Evolutionary conservation across 2,113 vertebrate genomes (phyloP).

Genomic region (Emydura subglobosa): DNA sequence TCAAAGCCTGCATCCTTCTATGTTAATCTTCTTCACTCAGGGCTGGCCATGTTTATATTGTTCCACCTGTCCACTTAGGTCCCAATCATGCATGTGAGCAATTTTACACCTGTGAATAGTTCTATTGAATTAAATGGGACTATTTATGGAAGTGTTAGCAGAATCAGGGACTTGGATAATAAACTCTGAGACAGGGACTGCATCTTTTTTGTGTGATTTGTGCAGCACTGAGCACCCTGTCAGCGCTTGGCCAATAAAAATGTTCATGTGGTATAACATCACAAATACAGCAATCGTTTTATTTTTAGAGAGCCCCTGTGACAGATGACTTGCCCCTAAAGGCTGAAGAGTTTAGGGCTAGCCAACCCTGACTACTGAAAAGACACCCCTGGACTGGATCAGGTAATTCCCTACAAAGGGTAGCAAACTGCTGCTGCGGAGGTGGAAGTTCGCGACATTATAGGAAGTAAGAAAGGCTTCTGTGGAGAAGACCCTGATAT

Average conservation of each 20-base stretch:
- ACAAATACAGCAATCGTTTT: neutral
- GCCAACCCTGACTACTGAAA: neutral
- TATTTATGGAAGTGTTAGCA: neutral
- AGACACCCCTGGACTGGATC: neutral
- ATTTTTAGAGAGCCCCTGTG: neutral
- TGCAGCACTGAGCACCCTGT: neutral
- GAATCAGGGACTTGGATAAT: neutral
- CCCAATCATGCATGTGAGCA: neutral
- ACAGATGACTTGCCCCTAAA: neutral
- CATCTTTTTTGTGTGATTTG: accelerated
- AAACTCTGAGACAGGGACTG: neutral
- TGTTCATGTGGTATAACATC: accelerated
- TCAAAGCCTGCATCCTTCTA: neutral
- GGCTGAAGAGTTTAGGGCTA: neutral
- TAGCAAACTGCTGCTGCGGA: neutral
- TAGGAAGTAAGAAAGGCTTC: neutral
- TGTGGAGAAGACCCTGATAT: neutral
- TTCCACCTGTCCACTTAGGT: neutral
- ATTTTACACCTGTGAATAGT: neutral
- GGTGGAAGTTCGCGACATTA: neutral
- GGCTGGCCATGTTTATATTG: accelerated
- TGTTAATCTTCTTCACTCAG: neutral
- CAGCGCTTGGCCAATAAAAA: accelerated
- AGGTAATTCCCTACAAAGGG: no score
- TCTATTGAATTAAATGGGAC: neutral